Evolutionary conservation across 2,888 invertebrate species (phyloP).

Genomic region (Catocala fraxini): DNA sequence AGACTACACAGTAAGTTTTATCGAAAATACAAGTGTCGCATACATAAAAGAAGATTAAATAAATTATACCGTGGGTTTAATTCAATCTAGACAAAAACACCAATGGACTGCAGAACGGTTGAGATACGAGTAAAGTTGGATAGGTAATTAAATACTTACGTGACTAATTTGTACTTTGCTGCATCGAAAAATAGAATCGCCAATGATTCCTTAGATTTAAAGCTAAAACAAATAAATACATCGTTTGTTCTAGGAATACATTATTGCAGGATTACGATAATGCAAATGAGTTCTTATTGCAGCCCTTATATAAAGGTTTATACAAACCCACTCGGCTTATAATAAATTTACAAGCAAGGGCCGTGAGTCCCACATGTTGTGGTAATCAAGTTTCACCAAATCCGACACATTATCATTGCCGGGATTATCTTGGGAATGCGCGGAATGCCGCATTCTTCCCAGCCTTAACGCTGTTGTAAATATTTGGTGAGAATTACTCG

Average conservation of each 20-base stretch:
- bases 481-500: constrained; percentile 26
- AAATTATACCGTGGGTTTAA: background rate
- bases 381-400: constrained; percentile 40
- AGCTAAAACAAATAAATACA: constrained; percentile 3
- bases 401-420: constrained; percentile 44
- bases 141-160: constrained; percentile 27
- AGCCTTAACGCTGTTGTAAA: constrained; percentile 24
- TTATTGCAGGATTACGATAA: constrained; percentile 12
- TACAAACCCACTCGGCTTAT: constrained; percentile 38
- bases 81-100: background rate
- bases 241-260: background rate
- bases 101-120: background rate
- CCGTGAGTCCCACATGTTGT: constrained; percentile 31
- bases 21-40: too few species aligned
- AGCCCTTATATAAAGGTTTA: constrained; percentile 26
- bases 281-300: constrained; percentile 13
- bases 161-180: constrained; percentile 24
- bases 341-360: constrained; percentile 38
- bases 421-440: constrained; percentile 40
- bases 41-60: too few species aligned
- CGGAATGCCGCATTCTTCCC: constrained; percentile 29
- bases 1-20: too few species aligned
- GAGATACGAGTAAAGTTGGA: constrained; percentile 6
- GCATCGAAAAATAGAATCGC: constrained; percentile 9
- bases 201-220: constrained; percentile 17